Evolutionary conservation across 2,797 vertebrate genomes (phyloP).

Genomic region (Chaunax sp.): DNA sequence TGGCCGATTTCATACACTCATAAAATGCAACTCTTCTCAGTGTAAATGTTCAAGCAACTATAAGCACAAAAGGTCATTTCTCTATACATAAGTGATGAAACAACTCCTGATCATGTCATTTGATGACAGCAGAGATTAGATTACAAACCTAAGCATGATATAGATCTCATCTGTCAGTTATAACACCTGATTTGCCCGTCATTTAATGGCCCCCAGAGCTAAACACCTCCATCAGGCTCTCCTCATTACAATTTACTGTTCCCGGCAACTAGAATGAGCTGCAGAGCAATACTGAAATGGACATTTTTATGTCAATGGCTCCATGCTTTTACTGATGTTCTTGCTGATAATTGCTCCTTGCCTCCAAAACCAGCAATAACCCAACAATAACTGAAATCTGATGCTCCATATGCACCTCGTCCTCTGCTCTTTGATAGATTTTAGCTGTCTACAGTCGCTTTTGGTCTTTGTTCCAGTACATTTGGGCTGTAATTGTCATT

Average conservation of each 20-base stretch:
- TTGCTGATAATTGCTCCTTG: conserved; percentile 69
- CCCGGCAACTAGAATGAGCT: conserved; percentile 66
- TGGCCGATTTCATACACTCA: neutral
- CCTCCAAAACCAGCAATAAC: conserved; percentile 67
- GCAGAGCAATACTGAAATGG: conserved; percentile 70
- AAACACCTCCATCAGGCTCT: conserved; percentile 68
- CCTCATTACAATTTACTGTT: conserved; percentile 76
- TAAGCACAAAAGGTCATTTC: conserved; percentile 22
- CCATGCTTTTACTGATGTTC: conserved; percentile 67
- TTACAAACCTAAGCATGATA: conserved; percentile 64
- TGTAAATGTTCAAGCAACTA: conserved; percentile 38
- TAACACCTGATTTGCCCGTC: conserved; percentile 68
- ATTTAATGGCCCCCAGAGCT: conserved; percentile 74
- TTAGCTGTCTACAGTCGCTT: conserved; percentile 52
- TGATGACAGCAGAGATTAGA: conserved; percentile 64
- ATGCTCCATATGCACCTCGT: conserved; percentile 49
- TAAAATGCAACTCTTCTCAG: conserved; percentile 9
- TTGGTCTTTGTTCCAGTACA: conserved; percentile 42
- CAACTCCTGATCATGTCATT: conserved; percentile 48
- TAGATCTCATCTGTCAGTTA: conserved; percentile 73
- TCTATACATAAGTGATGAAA: conserved; percentile 42
- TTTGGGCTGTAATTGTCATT: conserved; percentile 55
- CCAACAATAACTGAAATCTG: conserved; percentile 63
- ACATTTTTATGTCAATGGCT: conserved; percentile 77
- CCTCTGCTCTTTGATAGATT: conserved; percentile 57